Evolutionary conservation across 1,140 invertebrate genomes (phyloP), one percentile per base, ranked within the genome.

Genomic region (Harlomillsia oculata): DNA sequence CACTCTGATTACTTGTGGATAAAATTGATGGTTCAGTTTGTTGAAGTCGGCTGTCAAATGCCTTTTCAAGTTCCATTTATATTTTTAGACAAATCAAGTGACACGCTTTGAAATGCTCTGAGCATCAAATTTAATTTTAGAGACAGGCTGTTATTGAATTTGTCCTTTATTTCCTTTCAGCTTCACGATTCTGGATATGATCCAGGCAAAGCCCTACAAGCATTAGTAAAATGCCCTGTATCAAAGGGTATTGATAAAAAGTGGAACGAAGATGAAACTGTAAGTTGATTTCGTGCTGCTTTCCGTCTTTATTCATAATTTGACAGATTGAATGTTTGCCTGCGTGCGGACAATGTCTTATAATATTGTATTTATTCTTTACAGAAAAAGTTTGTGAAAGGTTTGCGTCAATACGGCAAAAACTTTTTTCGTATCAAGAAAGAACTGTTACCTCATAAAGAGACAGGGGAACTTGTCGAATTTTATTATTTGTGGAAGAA

Each of bases 401-500:
- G 96, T 64, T 80, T 99, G 53, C 79, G 93, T 56, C 90, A 94
- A 70, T 95, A 96, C 78, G 96, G 96, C 64, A 99, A 99, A 76
- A 98, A 99, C 76, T 99, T 99, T 75, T 96, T 95, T 72, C 85
- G 93, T 66, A 98, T 99, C 65, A 80, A 85, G 62, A 96, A 96
- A 74, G 94, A 98, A 73, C 77, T 97, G 50, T 76, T 98, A 59
- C 90, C 93, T 52, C 88, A 94, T 70, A 94, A 95, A 79, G 91
- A 96, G 69, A 97, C 93, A 67, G 84, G 90, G 37, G 93, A 99
- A 69, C 75, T 99, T 66, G 92, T 99, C 25, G 93, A 97, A 70
- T 99, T 91, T 76, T 99, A 99, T 74, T 99, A 99, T 76, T 79
- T 97, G 70, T 99, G 95, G 96, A 99, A 99, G 77, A 99, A 99